Conservation (phyloP, 2,113 vertebrate genomes). For the Pica pica region DNA sequence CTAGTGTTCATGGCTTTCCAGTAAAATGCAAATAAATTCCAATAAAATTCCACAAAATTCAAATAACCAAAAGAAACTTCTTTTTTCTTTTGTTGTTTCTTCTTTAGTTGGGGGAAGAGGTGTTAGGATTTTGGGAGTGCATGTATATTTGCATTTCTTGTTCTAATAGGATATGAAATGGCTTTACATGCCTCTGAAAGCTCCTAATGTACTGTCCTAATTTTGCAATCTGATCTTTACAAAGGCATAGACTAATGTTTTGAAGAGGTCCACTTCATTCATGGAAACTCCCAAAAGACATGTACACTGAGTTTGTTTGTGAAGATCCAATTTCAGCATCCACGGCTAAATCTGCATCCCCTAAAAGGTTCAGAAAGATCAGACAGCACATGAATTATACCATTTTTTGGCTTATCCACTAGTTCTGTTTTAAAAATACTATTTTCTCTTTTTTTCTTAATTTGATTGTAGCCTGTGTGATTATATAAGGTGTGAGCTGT, state of each 20-base stretch:
- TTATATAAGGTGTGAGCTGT: neutral
- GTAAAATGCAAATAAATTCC: neutral
- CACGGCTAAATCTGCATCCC: neutral
- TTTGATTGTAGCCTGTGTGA: neutral
- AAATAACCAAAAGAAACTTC: neutral
- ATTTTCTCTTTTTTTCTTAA: neutral
- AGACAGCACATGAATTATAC: neutral
- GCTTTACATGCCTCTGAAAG: neutral
- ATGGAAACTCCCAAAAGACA: neutral
- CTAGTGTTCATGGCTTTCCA: neutral
- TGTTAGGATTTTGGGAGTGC: rapidly evolving
- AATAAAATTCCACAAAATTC: neutral
- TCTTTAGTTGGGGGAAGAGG: rapidly evolving
- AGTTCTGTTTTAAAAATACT: neutral
- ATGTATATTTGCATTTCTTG: neutral
- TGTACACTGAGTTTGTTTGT: neutral
- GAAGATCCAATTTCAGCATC: neutral
- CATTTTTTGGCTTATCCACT: neutral
- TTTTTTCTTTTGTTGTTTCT: neutral
- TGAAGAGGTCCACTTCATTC: neutral
- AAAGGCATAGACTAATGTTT: neutral
- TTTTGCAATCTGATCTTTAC: neutral
- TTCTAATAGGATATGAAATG: neutral
- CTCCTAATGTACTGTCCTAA: neutral
- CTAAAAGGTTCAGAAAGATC: neutral